Evolutionary conservation across 2,888 invertebrate species (phyloP).

Genomic region (Amiota communis): DNA sequence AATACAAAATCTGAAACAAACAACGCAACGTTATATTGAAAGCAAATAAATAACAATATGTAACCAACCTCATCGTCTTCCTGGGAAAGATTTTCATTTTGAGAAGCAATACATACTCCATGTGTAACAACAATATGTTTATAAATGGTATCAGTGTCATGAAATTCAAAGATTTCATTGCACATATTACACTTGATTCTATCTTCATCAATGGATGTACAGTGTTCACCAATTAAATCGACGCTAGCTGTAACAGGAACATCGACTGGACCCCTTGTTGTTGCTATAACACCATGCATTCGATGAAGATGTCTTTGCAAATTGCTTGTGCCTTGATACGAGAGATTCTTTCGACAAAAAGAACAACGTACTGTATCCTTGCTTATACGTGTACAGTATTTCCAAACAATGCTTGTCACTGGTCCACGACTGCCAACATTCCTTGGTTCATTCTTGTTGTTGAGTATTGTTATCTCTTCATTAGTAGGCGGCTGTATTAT

Average conservation of each 20-base stretch:
- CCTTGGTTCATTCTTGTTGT: neutral
- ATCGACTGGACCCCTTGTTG: slow-evolving; percentile 10
- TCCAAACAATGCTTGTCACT: slow-evolving; percentile 58
- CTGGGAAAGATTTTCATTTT: slow-evolving; percentile 36
- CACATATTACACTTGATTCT: slow-evolving; percentile 59
- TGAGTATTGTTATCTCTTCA: neutral
- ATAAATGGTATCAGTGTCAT: slow-evolving; percentile 45
- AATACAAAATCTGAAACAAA: neutral
- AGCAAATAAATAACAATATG: neutral
- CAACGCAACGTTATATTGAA: too few relatives aligned
- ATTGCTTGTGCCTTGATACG: slow-evolving; percentile 64
- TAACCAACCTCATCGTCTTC: neutral
- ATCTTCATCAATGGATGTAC: slow-evolving; percentile 37
- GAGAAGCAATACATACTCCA: slow-evolving; percentile 33
- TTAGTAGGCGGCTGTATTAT: neutral
- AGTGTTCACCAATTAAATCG: slow-evolving; percentile 49
- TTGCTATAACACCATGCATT: slow-evolving; percentile 58
- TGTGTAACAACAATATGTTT: slow-evolving; percentile 51
- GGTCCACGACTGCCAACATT: slow-evolving; percentile 28
- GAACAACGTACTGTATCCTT: slow-evolving; percentile 59
- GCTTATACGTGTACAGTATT: slow-evolving; percentile 56
- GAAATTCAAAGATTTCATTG: slow-evolving; percentile 50
- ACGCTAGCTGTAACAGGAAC: neutral
- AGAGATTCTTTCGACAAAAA: slow-evolving; percentile 60
- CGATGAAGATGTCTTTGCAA: slow-evolving; percentile 63